Conservation (phyloP, 2,797 vertebrate genomes). For the Sebastes wilsoni region DNA sequence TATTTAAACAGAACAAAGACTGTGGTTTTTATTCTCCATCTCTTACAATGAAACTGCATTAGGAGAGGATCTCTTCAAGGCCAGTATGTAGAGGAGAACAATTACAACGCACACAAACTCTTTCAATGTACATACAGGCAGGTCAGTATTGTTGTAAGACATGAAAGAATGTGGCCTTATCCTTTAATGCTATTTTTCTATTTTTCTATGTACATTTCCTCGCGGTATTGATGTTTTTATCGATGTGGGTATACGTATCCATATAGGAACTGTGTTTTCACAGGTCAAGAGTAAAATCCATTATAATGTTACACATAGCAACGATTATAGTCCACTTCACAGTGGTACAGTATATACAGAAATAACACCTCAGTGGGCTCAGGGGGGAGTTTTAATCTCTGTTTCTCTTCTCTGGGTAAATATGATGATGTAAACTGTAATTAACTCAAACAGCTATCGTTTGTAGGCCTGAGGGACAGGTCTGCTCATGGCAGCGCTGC, state of each 20-base stretch:
- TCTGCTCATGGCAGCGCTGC: slow-evolving; percentile 66
- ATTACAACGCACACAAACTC: background rate
- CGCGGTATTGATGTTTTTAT: slow-evolving; percentile 11
- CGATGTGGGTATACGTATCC: background rate
- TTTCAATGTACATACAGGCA: background rate
- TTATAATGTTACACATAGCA: slow-evolving; percentile 45
- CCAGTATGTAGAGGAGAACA: background rate
- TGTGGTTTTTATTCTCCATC: background rate
- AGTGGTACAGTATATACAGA: slow-evolving; percentile 42
- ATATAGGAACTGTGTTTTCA: slow-evolving; percentile 30
- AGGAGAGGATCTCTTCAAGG: background rate
- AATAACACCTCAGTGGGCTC: slow-evolving; percentile 65
- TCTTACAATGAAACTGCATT: background rate
- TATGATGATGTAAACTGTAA: slow-evolving; percentile 82
- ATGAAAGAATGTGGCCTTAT: background rate
- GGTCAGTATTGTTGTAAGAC: background rate
- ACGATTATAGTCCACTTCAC: slow-evolving; percentile 1
- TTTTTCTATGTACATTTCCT: background rate
- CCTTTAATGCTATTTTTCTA: background rate
- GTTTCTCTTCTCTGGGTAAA: slow-evolving; percentile 76
- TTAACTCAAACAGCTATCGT: slow-evolving; percentile 79
- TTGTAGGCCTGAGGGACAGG: slow-evolving; percentile 73
- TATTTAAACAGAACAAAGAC: background rate
- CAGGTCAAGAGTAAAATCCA: slow-evolving; percentile 50
- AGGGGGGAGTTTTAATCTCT: slow-evolving; percentile 70